Evolutionary conservation across 1,140 invertebrate species (phyloP), one percentile per base, ranked within the genome.

Genomic region (Drosophila tsacasi): DNA sequence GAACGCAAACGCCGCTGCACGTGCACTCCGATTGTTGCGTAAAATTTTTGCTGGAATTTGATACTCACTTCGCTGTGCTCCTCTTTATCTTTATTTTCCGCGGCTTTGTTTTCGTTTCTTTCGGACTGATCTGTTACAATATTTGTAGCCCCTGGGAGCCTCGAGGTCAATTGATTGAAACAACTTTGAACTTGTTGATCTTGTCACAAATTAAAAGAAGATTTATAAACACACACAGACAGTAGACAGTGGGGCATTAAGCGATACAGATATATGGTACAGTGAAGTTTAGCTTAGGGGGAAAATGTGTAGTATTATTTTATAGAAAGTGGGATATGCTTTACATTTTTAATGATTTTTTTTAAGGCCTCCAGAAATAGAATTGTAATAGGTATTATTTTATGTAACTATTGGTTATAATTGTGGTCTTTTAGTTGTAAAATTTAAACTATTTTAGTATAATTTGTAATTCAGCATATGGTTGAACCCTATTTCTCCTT

Each of bases 141-240:
- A 82, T 82, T 79, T 87, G 83, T 89, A 54, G 84, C 85, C 85
- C 77, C 85, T 91, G 86, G 86, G 86, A 91, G 79, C 79, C 46
- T 81, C 80, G 82, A 92, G 91, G 91, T 92, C 91, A 92, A 92
- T 92, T 92, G 91, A 92, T 86, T 91, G 83, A 92, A 92, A 92
- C 91, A 92, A 92, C 91, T 92, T 92, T 92, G 91, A 92, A 92
- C 91, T 92, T 92, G 91, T 92, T 92, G 91, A 92, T 92, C 91
- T 92, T 92, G 91, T 92, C 86, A 92, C 91, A 92, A 92, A 92
- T 92, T 92, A 91, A 91, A 85, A 90, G 89, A 91, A 91, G 83
- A 91, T 91, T 91, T 91, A 91, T 91, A 91, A 79, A 78, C 85
- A 76, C 76, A 79, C 76, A 81, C 69, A 52, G 39, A 63, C 71